Base-by-base conservation (phyloP, 1,140 invertebrate genomes). In the Melanaphis sacchari region DNA sequence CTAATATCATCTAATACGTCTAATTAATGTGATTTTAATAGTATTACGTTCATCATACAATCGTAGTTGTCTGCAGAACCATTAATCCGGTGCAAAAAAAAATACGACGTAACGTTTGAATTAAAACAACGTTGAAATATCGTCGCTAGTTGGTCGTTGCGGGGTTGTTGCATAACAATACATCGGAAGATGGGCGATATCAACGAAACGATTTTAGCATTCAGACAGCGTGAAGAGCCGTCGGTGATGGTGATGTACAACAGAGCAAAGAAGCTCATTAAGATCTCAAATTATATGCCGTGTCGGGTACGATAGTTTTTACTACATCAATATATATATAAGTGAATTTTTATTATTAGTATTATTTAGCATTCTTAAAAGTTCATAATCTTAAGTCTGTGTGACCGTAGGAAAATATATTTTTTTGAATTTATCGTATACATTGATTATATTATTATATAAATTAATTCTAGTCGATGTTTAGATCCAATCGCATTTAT, bases 181-280 rank as follows among this genome's bases (percentile, higher is more conserved):
- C n/a, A 18, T n/a, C 4, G 31, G 59, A 18, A 76, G 4, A 76
- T n/a, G 31, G 0, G 9, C 59, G 59, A 76, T 76, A 76, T 76
- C 59, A n/a, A 4, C 31, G 31, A 66, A 18, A n/a, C 11, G 15
- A n/a, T 76, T 76, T 31, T 11, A 21, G 18, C 15, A 0, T 76
- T n/a, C n/a, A 76, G 59, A 76, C 59, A n/a, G 59, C 15, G 31
- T 76, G n/a, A 76, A 49, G 0, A 49, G 31, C 11, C 4, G 15
- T 0, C 2, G 15, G 4, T n/a, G 4, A 4, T n/a, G 59, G 7
- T 54, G 24, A 0, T 1, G 15, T 15, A 18, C 0, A 5, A 31
- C 18, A 36, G 31, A 76, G 4, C 15, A 26, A 5, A 18, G 15
- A n/a, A n/a, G 31, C 31, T 76, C 0, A n/a, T n/a, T n/a, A 76